phyloP scores from a whole-genome alignment of 2,888 invertebrate genomes.

The Caenorhabditis imperialis region DNA sequence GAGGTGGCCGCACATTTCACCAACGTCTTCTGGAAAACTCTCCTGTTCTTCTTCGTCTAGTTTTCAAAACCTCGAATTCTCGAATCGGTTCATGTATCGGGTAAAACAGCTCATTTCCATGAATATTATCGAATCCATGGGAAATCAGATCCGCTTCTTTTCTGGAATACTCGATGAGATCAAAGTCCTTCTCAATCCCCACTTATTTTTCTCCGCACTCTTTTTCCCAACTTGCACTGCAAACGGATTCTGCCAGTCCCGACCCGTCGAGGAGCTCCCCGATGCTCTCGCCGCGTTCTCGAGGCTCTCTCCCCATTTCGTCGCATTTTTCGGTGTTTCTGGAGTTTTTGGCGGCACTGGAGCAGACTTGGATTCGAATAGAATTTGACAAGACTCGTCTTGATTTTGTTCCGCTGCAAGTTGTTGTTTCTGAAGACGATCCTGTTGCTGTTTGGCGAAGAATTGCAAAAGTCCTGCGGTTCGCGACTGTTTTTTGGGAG shows the following conservation, averaged over 20 bases:
- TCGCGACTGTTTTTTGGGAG: conserved; percentile 15
- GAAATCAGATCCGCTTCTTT: conserved; percentile 22
- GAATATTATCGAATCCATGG: conserved; percentile 43
- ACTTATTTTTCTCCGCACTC: not conserved
- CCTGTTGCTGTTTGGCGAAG: conserved; percentile 27
- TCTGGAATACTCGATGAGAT: conserved; percentile 1
- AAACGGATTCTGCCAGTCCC: conserved; percentile 34
- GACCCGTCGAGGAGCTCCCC: conserved; percentile 16
- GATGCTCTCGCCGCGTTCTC: conserved; percentile 9
- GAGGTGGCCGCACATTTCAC: conserved; percentile 21
- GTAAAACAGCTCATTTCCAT: conserved; percentile 36
- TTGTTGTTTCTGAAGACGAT: too few species aligned
- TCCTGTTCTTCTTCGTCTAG: too few species aligned
- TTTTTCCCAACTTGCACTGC: conserved; percentile 18
- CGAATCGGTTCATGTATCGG: conserved; percentile 43
- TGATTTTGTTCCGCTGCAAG: too few species aligned
- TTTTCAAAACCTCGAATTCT: conserved; percentile 32
- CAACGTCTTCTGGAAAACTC: conserved; percentile 26
- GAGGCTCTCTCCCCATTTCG: conserved; percentile 26
- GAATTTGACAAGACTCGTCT: conserved; percentile 37
- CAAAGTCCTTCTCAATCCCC: not conserved
- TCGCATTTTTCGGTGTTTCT: conserved; percentile 26
- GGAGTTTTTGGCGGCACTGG: not conserved
- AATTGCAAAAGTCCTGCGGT: conserved; percentile 21
- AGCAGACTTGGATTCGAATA: conserved; percentile 10